These are phyloP conservation scores for Tetrax tetrax DNA, from an alignment of 2,113 vertebrate genomes.

Conservation along the genomic window DNA sequence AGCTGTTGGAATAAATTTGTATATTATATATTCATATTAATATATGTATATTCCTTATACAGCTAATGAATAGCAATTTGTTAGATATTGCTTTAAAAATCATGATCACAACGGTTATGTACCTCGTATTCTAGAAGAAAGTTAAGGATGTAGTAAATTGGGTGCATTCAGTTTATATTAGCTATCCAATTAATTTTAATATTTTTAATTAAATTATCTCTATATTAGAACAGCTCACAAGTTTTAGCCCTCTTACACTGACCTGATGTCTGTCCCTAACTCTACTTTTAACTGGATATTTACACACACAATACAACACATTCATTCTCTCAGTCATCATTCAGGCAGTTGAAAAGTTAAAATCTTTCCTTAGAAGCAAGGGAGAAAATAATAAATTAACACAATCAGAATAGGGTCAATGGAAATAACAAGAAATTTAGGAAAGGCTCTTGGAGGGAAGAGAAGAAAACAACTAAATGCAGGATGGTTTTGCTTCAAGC, in stretches of 20 bases:
- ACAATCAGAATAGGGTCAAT: background rate
- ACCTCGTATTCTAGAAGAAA: background rate
- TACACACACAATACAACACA: background rate
- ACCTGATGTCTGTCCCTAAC: fast-evolving
- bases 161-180: background rate
- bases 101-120: background rate
- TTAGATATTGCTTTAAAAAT: background rate
- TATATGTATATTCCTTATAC: background rate
- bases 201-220: background rate
- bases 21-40: background rate
- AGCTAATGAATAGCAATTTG: background rate
- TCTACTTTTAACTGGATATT: background rate
- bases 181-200: background rate
- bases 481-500: background rate
- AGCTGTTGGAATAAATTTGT: background rate
- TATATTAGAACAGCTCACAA: background rate
- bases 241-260: background rate
- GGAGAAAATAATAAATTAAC: background rate
- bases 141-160: background rate
- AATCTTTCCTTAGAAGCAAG: background rate
- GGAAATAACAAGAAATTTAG: background rate
- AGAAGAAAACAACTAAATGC: background rate
- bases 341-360: background rate
- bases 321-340: background rate
- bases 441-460: background rate